Evolutionary conservation across 2,113 vertebrate species (phyloP).

Genomic region (Pungitius pungitius): DNA sequence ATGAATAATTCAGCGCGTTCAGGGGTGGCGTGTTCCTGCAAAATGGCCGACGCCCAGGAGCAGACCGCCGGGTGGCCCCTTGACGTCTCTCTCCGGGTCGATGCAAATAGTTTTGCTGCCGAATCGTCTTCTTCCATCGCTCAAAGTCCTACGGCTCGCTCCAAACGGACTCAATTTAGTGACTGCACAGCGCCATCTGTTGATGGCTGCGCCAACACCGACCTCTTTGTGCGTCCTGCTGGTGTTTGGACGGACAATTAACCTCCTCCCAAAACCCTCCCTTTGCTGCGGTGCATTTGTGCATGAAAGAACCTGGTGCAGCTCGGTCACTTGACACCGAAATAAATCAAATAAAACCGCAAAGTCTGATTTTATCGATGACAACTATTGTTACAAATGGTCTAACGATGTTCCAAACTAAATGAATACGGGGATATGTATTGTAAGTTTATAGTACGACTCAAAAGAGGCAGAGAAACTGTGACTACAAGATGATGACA

Average conservation of each 20-base stretch:
- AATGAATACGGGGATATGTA: neutral
- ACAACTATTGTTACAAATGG: neutral
- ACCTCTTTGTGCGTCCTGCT: neutral
- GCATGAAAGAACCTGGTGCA: neutral
- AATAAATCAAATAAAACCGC: neutral
- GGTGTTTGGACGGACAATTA: neutral
- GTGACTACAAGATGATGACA: neutral
- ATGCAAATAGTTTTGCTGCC: conserved; percentile 54
- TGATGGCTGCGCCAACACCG: conserved; percentile 41
- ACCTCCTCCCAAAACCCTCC: neutral
- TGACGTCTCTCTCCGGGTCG: conserved; percentile 54
- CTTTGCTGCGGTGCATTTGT: neutral
- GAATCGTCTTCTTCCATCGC: conserved; percentile 36
- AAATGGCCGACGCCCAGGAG: conserved; percentile 32
- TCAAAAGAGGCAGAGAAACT: neutral
- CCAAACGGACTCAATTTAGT: conserved; percentile 31
- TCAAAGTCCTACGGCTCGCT: conserved; percentile 14
- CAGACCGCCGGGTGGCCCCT: conserved; percentile 45
- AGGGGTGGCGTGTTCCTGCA: conserved; percentile 38
- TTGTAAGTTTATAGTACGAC: neutral
- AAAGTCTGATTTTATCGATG: neutral
- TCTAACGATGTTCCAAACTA: neutral
- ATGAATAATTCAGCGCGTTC: conserved; percentile 69
- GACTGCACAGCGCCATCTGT: conserved; percentile 75
- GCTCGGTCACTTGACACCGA: neutral